phyloP scores from a whole-genome alignment of 2,113 vertebrate species.

The Leucosticte australis region DNA sequence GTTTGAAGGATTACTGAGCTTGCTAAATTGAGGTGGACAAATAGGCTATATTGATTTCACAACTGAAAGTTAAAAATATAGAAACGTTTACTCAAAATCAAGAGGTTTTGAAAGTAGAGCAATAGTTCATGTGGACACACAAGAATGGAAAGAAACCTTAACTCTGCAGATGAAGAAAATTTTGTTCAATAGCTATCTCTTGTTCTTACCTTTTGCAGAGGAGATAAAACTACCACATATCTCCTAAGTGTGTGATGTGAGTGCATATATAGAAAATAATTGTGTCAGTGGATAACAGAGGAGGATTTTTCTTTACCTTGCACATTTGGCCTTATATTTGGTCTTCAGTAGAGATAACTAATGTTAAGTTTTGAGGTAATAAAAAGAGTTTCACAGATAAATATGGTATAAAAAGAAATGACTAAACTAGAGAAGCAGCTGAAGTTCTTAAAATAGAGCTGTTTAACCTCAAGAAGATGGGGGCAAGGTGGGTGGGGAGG shows the following conservation, averaged over 20 bases:
- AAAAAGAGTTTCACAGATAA: background rate
- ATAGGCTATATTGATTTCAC: slow-evolving; percentile 26
- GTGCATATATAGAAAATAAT: background rate
- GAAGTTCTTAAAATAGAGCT: background rate
- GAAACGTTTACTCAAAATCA: background rate
- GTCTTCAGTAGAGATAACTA: background rate
- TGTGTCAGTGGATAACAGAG: background rate
- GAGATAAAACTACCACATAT: background rate
- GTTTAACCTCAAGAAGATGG: background rate
- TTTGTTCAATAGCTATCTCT: background rate
- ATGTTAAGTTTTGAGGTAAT: background rate
- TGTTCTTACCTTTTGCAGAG: background rate
- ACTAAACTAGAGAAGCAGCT: background rate
- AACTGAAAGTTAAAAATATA: slow-evolving; percentile 42
- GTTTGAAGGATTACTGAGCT: slow-evolving; percentile 26
- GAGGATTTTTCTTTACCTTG: background rate
- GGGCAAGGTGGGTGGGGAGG: rapidly evolving
- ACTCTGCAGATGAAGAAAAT: background rate
- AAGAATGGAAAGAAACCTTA: background rate
- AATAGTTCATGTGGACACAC: background rate
- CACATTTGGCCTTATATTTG: background rate
- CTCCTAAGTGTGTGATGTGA: background rate
- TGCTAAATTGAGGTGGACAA: slow-evolving; percentile 48
- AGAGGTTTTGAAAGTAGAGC: background rate
- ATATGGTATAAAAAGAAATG: background rate